These are phyloP conservation scores for Luperina nickerlii DNA, from an alignment of 2,888 invertebrate genomes.

Conservation along the genomic window DNA sequence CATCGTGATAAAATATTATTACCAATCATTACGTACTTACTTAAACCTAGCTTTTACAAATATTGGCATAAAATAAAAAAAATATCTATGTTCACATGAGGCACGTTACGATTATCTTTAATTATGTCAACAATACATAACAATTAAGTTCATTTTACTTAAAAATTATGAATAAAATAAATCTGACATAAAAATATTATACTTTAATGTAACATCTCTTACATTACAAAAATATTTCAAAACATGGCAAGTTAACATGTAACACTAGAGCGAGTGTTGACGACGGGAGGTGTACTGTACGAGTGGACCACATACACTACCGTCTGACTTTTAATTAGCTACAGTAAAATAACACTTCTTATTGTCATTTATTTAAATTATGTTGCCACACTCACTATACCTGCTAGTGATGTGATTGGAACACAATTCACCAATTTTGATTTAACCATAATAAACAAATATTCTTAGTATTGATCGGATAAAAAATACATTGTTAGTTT, in stretches of 20 bases:
- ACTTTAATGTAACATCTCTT: constrained; percentile 72
- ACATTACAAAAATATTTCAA: constrained; percentile 71
- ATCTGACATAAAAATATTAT: constrained; percentile 72
- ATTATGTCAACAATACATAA: constrained; percentile 71
- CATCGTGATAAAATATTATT: constrained; percentile 64
- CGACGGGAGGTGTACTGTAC: constrained; percentile 31
- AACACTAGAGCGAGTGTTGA: constrained; percentile 51
- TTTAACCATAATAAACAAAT: neutral
- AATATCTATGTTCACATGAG: constrained; percentile 75
- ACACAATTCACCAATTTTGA: neutral
- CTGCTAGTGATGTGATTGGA: neutral
- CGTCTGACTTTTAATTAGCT: neutral
- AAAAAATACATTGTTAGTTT: neutral
- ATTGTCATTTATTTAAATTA: neutral
- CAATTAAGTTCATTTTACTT: constrained; percentile 69
- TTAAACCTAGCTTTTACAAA: constrained; percentile 70
- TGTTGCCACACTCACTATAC: neutral
- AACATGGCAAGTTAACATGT: constrained; percentile 75
- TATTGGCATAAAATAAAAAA: constrained; percentile 79
- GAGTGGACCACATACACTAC: constrained; percentile 25
- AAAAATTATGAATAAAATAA: constrained; percentile 72
- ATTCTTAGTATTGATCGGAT: neutral
- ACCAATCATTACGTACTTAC: constrained; percentile 71
- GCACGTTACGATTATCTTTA: constrained; percentile 73
- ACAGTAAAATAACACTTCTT: neutral